phyloP scores from a whole-genome alignment of 2,888 invertebrate species.

The Campaea margaritaria region DNA sequence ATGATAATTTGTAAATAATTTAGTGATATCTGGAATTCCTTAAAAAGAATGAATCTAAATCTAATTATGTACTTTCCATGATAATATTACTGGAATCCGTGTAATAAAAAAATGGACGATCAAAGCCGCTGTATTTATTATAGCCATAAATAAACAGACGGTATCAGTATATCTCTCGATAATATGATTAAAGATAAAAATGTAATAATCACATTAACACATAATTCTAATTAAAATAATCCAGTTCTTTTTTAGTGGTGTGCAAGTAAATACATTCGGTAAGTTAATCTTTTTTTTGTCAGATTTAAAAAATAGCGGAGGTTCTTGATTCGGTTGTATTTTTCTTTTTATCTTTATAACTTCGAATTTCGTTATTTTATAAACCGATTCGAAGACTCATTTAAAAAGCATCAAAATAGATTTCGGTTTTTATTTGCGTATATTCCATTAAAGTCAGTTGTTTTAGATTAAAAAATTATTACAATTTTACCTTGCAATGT shows the following conservation, averaged over 20 bases:
- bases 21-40: background rate
- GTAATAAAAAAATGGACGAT: background rate
- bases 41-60: background rate
- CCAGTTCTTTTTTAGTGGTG: conserved; percentile 44
- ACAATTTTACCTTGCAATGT: no score
- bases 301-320: no score
- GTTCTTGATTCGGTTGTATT: no score
- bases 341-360: no score
- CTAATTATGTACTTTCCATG: no score
- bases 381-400: no score
- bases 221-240: conserved; percentile 28
- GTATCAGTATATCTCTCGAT: conserved; percentile 9
- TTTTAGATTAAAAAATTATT: no score
- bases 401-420: no score
- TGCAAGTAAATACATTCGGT: conserved; percentile 51
- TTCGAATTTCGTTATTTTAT: no score
- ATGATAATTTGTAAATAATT: no score
- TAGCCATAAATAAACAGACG: background rate
- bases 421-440: no score
- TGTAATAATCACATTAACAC: conserved; percentile 22
- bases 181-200: conserved; percentile 30
- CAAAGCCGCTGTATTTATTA: background rate
- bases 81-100: background rate
- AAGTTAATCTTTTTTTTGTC: conserved; percentile 36
- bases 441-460: no score